Evolutionary conservation across 2,888 invertebrate species (phyloP).

Genomic region (Drosophila antonietae): DNA sequence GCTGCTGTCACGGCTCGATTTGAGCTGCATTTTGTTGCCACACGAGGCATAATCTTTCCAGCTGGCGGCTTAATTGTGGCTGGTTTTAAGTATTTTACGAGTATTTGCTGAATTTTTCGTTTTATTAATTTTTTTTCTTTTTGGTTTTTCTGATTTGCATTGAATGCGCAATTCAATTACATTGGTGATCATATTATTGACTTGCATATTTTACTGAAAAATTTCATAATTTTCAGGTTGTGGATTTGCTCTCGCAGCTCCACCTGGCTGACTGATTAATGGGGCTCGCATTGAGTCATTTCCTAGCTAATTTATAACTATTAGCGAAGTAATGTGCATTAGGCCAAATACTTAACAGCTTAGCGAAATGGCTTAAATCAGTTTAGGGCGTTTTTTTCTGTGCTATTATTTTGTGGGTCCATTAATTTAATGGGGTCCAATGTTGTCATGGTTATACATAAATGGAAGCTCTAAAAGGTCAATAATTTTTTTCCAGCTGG

Average conservation of each 20-base stretch:
- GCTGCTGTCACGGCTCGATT: slow-evolving; percentile 58
- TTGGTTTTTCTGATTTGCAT: slow-evolving; percentile 43
- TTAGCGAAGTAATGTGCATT: slow-evolving; percentile 36
- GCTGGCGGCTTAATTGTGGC: slow-evolving; percentile 57
- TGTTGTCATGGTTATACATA: slow-evolving; percentile 2
- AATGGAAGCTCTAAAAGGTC: slow-evolving; percentile 9
- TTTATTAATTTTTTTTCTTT: not conserved
- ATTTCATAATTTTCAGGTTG: slow-evolving; percentile 57
- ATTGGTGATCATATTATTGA: slow-evolving; percentile 43
- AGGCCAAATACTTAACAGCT: slow-evolving; percentile 29
- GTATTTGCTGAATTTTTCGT: slow-evolving; percentile 6
- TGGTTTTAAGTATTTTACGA: slow-evolving; percentile 29
- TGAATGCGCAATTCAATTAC: slow-evolving; percentile 59
- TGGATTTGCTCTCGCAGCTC: slow-evolving; percentile 23
- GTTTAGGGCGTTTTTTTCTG: slow-evolving; percentile 7
- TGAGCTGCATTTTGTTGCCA: slow-evolving; percentile 61
- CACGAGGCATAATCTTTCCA: slow-evolving; percentile 53
- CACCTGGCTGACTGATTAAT: slow-evolving; percentile 25
- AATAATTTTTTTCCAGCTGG: slow-evolving; percentile 2
- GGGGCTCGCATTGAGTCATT: slow-evolving; percentile 44
- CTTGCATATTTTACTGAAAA: slow-evolving; percentile 28
- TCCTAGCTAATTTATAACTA: slow-evolving; percentile 55
- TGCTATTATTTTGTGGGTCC: not conserved
- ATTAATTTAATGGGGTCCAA: slow-evolving; percentile 22
- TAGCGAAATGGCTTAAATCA: slow-evolving; percentile 21